These are phyloP conservation scores for Falcaria lacertinaria DNA, from an alignment of 2,888 invertebrate species.

Conservation along the genomic window DNA sequence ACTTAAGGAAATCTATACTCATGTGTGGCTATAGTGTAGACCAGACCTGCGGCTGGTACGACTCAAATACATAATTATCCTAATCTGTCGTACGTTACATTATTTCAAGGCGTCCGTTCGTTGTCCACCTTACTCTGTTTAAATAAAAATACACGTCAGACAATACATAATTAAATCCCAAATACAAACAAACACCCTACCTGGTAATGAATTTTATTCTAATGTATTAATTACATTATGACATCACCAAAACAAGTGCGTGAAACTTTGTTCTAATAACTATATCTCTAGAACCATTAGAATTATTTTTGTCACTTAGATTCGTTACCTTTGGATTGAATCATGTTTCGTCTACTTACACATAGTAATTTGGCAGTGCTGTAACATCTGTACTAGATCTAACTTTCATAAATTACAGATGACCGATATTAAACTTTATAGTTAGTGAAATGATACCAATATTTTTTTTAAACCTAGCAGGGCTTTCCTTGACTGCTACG, in stretches of 20 bases:
- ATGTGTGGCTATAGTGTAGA: too few species aligned
- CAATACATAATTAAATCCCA: too few species aligned
- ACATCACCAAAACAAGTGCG: slow-evolving; percentile 4
- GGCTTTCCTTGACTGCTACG: neutral
- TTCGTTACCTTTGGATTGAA: too few species aligned
- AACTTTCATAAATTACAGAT: slow-evolving; percentile 28
- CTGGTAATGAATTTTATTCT: too few species aligned
- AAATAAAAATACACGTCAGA: too few species aligned
- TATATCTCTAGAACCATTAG: slow-evolving; percentile 26
- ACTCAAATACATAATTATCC: too few species aligned
- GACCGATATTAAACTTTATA: slow-evolving; percentile 21
- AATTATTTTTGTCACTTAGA: slow-evolving; percentile 34
- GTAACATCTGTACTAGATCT: slow-evolving; percentile 47
- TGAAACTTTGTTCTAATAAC: slow-evolving; percentile 17
- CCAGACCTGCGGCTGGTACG: too few species aligned
- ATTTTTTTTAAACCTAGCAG: neutral
- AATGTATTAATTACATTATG: neutral
- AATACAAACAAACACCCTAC: too few species aligned
- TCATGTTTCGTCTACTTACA: slow-evolving; percentile 40
- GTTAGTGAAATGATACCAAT: neutral
- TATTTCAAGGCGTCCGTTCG: too few species aligned
- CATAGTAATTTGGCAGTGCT: slow-evolving; percentile 71
- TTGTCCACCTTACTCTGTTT: too few species aligned
- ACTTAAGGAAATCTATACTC: too few species aligned
- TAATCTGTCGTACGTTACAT: too few species aligned